phyloP scores from a whole-genome alignment of 2,113 vertebrate genomes.

The Dendrocopos noguchii region DNA sequence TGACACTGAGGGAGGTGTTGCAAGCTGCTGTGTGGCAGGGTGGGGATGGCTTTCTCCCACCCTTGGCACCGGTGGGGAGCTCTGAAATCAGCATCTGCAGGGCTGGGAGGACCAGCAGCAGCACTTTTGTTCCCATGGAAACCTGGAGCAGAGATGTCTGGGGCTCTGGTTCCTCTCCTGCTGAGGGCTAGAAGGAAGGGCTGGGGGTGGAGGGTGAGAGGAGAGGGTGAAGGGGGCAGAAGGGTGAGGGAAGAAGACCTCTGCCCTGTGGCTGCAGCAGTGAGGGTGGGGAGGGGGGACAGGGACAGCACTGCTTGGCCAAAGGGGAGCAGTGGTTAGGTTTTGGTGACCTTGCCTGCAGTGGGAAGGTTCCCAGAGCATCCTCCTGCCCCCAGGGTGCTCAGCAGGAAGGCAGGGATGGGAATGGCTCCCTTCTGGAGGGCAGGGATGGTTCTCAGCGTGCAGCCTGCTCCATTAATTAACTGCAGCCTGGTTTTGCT shows the following conservation, averaged over 20 bases:
- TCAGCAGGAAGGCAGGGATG: neutral
- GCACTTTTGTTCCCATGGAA: conserved; percentile 63
- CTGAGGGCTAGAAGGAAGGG: neutral
- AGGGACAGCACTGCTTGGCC: neutral
- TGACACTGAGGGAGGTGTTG: neutral
- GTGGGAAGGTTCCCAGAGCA: neutral
- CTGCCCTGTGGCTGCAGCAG: neutral
- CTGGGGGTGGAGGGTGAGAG: neutral
- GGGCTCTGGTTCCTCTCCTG: neutral
- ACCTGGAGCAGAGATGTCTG: neutral
- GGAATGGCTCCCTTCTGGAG: neutral
- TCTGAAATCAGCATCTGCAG: conserved; percentile 37
- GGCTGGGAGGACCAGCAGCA: conserved; percentile 41
- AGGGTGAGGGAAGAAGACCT: neutral
- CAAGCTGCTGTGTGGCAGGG: neutral
- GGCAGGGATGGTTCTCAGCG: neutral
- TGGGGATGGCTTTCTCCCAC: neutral
- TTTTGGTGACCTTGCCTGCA: neutral
- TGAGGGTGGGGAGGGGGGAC: neutral
- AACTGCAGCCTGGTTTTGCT: conserved; percentile 14
- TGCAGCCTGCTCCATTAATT: neutral
- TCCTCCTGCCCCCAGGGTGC: neutral
- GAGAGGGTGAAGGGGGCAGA: neutral
- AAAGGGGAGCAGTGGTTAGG: no score
- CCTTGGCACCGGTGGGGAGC: neutral